These are phyloP conservation scores for Nomada ferruginata DNA, from an alignment of 2,888 invertebrate genomes.

Conservation along the genomic window DNA sequence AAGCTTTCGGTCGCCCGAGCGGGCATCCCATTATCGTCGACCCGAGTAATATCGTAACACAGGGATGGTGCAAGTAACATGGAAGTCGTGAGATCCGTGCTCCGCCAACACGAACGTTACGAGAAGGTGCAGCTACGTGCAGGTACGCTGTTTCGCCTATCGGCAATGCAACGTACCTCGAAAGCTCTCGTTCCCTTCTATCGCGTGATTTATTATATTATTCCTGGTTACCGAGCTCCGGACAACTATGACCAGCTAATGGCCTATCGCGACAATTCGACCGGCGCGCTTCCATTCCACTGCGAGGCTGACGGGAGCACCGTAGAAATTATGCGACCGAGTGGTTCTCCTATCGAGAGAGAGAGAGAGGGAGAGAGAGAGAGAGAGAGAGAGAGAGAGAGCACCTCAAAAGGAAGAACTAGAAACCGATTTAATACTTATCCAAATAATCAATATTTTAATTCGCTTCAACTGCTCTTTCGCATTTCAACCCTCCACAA, in stretches of 20 bases:
- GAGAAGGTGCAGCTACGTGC: slow-evolving; percentile 54
- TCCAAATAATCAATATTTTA: too few relatives aligned
- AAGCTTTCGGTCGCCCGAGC: neutral
- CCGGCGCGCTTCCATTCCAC: slow-evolving; percentile 49
- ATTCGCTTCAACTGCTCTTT: too few relatives aligned
- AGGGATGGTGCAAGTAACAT: slow-evolving; percentile 71
- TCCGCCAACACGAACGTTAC: slow-evolving; percentile 75
- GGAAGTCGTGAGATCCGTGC: slow-evolving; percentile 80
- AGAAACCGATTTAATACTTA: too few relatives aligned
- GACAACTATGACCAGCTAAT: slow-evolving; percentile 75
- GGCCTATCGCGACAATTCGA: slow-evolving; percentile 67
- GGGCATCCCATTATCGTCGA: slow-evolving; percentile 36
- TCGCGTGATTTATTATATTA: slow-evolving; percentile 72
- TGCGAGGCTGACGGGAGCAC: slow-evolving; percentile 22
- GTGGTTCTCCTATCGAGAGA: neutral
- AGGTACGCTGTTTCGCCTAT: slow-evolving; percentile 57
- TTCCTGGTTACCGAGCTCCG: slow-evolving; percentile 54
- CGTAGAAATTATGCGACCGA: slow-evolving; percentile 24
- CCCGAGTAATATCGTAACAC: slow-evolving; percentile 40
- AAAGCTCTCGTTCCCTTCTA: slow-evolving; percentile 63
- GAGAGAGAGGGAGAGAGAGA: too few relatives aligned
- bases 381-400: too few relatives aligned
- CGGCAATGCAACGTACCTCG: slow-evolving; percentile 63
- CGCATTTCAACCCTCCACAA: too few relatives aligned
- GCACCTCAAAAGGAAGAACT: too few relatives aligned